A percentile compares a stretch with the other conserved stretches of the same genome.
phyloP scores from a whole-genome alignment of 2,888 invertebrate genomes.

The Pandemis cinnamomeana region DNA sequence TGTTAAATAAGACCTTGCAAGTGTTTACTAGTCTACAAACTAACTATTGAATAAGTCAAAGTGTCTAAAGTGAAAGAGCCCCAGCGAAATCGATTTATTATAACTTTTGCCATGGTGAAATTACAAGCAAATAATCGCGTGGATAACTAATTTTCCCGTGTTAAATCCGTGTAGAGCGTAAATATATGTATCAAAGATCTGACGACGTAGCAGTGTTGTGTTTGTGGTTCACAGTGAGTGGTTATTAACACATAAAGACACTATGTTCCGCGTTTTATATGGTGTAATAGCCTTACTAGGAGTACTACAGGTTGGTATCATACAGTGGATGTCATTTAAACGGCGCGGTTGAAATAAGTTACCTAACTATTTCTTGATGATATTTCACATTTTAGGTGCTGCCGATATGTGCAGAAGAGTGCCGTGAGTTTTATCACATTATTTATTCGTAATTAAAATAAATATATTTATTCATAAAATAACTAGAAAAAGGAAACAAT shows the following conservation, averaged over 20 bases:
- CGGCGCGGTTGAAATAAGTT: not conserved
- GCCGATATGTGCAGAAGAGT: not conserved
- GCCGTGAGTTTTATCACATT: not conserved
- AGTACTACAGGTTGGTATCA: not conserved
- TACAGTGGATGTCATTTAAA: not conserved
- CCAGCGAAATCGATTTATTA: not conserved
- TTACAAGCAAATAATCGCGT: constrained; percentile 66
- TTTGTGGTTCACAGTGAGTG: constrained; percentile 2
- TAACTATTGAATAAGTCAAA: not conserved
- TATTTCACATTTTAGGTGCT: constrained; percentile 4
- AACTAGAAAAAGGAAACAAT: no score
- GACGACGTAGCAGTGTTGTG: not conserved
- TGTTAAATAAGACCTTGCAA: not conserved
- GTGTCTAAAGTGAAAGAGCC: not conserved
- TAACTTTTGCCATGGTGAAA: constrained; percentile 46
- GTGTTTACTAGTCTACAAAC: not conserved
- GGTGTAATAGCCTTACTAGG: not conserved
- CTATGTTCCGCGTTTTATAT: not conserved
- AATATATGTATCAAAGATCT: not conserved
- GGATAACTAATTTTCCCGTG: constrained; percentile 6
- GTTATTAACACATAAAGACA: not conserved
- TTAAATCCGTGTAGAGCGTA: constrained; percentile 1
- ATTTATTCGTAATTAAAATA: no score
- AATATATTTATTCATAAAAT: no score
- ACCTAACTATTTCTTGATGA: not conserved